Evolutionary conservation across 2,113 vertebrate species (phyloP).

Genomic region (Gorsachius goisagi): DNA sequence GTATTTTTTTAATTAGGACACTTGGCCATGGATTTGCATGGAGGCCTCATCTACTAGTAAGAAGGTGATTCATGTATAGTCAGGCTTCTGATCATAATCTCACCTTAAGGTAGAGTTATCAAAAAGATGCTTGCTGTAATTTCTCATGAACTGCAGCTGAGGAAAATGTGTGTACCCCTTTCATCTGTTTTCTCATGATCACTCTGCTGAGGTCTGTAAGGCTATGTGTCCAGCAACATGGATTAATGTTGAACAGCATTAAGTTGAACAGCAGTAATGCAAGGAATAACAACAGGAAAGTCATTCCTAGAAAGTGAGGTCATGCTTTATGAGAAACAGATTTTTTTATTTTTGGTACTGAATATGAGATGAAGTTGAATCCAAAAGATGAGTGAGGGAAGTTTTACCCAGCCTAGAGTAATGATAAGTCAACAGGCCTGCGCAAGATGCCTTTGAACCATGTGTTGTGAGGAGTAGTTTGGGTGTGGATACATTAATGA

Average conservation of each 20-base stretch:
- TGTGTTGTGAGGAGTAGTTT: background rate
- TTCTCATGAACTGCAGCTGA: background rate
- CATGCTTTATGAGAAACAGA: background rate
- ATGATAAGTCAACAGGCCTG: background rate
- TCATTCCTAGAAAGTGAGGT: background rate
- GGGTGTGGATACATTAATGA: background rate
- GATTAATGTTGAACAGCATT: background rate
- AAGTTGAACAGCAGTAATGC: background rate
- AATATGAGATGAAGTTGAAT: background rate
- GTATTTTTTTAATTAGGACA: background rate
- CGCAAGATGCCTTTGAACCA: background rate
- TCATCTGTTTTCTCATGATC: background rate
- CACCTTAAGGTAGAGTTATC: background rate
- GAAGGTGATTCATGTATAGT: background rate
- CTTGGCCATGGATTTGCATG: no score
- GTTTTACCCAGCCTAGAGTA: background rate
- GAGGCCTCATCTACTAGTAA: background rate
- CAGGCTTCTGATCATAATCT: background rate
- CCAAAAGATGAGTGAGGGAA: background rate
- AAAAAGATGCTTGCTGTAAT: background rate
- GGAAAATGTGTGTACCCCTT: background rate
- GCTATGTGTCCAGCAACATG: background rate
- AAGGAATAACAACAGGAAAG: background rate
- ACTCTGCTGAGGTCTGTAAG: background rate
- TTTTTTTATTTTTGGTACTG: background rate